phyloP scores from a whole-genome alignment of 2,888 invertebrate genomes.

The Pandemis cinnamomeana region DNA sequence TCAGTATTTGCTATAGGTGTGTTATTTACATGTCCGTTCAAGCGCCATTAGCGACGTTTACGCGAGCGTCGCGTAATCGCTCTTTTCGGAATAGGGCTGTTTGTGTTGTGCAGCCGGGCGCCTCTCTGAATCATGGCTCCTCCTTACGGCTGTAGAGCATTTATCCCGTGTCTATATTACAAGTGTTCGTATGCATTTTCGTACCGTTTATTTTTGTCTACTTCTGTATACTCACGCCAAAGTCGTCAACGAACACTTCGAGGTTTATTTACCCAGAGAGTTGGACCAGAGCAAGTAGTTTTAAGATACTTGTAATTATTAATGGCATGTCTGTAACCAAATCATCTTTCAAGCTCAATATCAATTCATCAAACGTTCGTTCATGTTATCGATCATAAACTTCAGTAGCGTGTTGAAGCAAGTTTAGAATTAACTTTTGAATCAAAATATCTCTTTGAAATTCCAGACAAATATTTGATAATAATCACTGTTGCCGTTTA shows the following conservation, averaged over 20 bases:
- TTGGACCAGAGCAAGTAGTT: neutral
- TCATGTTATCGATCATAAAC: neutral
- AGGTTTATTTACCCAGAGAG: no score
- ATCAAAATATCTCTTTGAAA: slow-evolving; percentile 38
- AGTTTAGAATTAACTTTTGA: neutral
- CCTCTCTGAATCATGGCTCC: slow-evolving; percentile 36
- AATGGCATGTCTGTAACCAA: neutral
- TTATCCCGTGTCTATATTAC: neutral
- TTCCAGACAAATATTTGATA: slow-evolving; percentile 40
- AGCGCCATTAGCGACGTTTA: slow-evolving; percentile 61
- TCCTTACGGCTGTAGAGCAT: neutral
- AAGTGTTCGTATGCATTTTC: slow-evolving; percentile 15
- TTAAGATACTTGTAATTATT: neutral
- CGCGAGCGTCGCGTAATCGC: slow-evolving; percentile 44
- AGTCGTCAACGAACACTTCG: neutral
- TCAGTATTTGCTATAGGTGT: slow-evolving; percentile 66
- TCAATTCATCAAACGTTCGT: neutral
- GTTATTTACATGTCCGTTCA: slow-evolving; percentile 71
- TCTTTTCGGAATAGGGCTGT: slow-evolving; percentile 43
- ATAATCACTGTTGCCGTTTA: slow-evolving; percentile 49
- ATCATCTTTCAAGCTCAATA: neutral
- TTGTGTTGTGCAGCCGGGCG: slow-evolving; percentile 41
- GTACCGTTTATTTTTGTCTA: neutral
- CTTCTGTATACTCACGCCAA: no score
- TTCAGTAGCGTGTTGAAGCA: slow-evolving; percentile 1